Conservation (phyloP, 1,140 invertebrate genomes). For the Pemphigus obesinymphae region DNA sequence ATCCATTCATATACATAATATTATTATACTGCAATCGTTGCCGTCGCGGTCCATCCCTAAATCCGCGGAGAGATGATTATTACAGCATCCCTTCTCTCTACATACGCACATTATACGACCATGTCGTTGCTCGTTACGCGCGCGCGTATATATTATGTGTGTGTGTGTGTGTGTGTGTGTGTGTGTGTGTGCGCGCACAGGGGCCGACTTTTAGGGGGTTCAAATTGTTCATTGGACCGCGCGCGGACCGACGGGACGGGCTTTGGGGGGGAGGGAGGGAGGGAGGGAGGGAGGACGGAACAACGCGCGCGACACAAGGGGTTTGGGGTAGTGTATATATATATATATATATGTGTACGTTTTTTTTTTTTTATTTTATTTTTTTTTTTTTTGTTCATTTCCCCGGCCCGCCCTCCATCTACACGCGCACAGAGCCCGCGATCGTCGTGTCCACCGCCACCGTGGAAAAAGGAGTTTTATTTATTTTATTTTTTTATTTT, state of each 20-base stretch:
- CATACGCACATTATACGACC: background rate
- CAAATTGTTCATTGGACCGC: conserved; percentile 42
- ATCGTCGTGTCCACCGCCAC: background rate
- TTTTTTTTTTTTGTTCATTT: conserved; percentile 17
- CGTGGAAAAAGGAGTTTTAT: no score
- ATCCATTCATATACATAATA: background rate
- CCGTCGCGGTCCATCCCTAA: background rate
- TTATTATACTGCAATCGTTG: background rate
- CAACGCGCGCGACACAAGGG: conserved; percentile 40
- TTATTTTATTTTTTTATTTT: no score
- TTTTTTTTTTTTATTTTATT: no score
- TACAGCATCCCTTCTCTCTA: conserved; percentile 27
- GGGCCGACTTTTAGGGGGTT: conserved; percentile 41
- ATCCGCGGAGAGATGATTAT: conserved; percentile 29
- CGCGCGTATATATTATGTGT: no score
- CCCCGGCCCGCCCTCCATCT: background rate
- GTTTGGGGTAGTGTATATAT: conserved; percentile 23
- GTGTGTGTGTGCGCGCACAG: conserved; percentile 31
- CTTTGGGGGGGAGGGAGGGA: conserved; percentile 42
- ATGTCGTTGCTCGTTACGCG: background rate
- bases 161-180: conserved; percentile 34
- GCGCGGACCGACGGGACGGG: conserved; percentile 41
- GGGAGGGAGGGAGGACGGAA: conserved; percentile 38
- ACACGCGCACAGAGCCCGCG: background rate
- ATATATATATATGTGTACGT: background rate